phyloP scores from a whole-genome alignment of 2,113 vertebrate genomes.

The Montifringilla adamsi region DNA sequence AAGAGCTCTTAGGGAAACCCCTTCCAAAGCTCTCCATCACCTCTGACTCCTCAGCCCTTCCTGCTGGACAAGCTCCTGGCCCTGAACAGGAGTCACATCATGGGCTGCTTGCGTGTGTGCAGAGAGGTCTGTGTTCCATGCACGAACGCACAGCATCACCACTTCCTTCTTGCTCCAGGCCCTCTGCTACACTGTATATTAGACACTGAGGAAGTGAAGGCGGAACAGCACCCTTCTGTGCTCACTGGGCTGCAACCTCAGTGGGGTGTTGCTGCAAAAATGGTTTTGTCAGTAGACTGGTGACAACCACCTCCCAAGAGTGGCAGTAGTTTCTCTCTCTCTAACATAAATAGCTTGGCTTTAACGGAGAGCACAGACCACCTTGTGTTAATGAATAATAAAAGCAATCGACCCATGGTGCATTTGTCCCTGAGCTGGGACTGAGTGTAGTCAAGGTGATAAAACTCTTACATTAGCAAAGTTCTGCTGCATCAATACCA shows the following conservation, averaged over 20 bases:
- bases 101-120: not conserved
- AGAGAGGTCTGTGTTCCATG: not conserved
- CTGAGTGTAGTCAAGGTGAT: not conserved
- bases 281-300: not conserved
- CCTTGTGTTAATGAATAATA: constrained; percentile 41
- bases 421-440: not conserved
- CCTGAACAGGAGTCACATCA: fast-evolving
- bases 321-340: not conserved
- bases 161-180: constrained; percentile 16
- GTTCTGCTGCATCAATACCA: not conserved
- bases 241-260: not conserved
- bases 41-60: not conserved
- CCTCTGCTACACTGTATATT: not conserved
- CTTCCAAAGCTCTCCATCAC: not conserved
- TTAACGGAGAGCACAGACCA: not conserved
- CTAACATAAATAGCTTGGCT: not conserved
- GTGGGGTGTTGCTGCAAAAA: not conserved
- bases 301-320: not conserved
- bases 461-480: not conserved
- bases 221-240: not conserved
- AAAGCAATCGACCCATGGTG: not conserved
- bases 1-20: not conserved
- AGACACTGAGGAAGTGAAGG: not conserved
- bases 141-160: not conserved
- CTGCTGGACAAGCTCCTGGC: not conserved